phyloP scores from a whole-genome alignment of 2,797 vertebrate genomes.

The Galaxias olidus region DNA sequence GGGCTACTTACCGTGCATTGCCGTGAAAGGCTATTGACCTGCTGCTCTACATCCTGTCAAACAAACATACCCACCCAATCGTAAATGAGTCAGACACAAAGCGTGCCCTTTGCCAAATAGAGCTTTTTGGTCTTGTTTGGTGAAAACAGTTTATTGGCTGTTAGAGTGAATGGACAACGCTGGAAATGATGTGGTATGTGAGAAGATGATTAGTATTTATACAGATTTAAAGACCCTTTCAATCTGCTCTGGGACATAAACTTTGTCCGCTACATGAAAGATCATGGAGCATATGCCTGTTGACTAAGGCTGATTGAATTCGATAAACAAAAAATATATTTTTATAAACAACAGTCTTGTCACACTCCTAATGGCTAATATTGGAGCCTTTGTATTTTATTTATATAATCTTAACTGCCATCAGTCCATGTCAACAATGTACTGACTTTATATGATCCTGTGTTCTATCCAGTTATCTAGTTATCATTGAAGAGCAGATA shows the following conservation, averaged over 20 bases:
- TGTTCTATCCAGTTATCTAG: conserved; percentile 18
- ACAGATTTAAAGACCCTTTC: no score
- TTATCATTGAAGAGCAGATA: conserved; percentile 3
- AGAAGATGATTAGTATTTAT: no score
- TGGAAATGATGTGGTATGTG: no score
- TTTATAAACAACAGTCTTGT: not conserved
- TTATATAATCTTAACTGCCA: conserved; percentile 10
- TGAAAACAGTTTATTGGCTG: conserved; percentile 12
- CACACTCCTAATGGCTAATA: not conserved
- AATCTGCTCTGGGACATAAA: no score
- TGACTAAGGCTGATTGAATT: no score
- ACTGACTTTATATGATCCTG: conserved; percentile 19
- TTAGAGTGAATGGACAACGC: conserved; percentile 21
- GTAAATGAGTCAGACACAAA: conserved; percentile 52
- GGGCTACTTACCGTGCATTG: conserved; percentile 15
- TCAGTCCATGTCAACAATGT: conserved; percentile 10
- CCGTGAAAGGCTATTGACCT: conserved; percentile 39
- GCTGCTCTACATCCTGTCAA: conserved; percentile 33
- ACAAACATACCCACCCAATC: conserved; percentile 50
- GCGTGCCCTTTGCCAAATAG: conserved; percentile 39
- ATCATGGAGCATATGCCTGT: no score
- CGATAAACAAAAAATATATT: not conserved
- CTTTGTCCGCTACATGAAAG: no score
- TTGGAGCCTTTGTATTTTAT: not conserved
- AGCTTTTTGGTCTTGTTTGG: conserved; percentile 11